Base-by-base conservation (phyloP, 2,797 vertebrate species). In the Triplophysa yarkandensis region DNA sequence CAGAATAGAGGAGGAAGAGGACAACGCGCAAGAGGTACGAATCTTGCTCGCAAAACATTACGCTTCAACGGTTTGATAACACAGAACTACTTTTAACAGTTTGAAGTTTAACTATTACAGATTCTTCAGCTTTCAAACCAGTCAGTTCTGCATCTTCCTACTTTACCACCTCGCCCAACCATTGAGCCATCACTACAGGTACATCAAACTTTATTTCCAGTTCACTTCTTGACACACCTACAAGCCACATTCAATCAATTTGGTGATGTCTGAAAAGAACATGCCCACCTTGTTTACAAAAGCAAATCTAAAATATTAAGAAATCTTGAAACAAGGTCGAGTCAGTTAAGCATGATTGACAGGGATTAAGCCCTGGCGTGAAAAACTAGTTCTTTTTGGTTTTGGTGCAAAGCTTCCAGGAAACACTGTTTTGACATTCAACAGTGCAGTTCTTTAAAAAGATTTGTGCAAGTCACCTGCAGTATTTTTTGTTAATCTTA, bases 11-110 rank as follows among this genome's bases (percentile, higher is more conserved):
- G 83, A 90, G 6, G 86, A 89, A 67, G 90, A 92, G 55, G 84
- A 88, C n/a, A 83, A 84, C 2, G 83, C 86, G 7, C 79, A 89
- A 63, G 80, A 92, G 90, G 92, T 92, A 34, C 1, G 2, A n/a
- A 7, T 54, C 23, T 25, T 4, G 4, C 21, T 52, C 1, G 21
- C 21, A 52, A n/a, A n/a, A n/a, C 21, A 23, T 52, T 14, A 27
- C 10, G 2, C 16, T 17, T 10, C 17, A 8, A 7, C 11, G 13
- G 36, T 61, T 11, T 30, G 1, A 28, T 43, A 2, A 6, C 36
- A 44, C 52, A 10, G 27, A 50, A 16, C 17, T 27, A 4, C 2
- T 39, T 54, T 44, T 1, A n/a, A n/a, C n/a, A n/a, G n/a, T n/a
- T n/a, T n/a, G n/a, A n/a, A n/a, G 6, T 17, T 48, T 10, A 54